These are phyloP conservation scores for Tiliacea aurago DNA, from an alignment of 2,888 invertebrate genomes.

Conservation along the genomic window DNA sequence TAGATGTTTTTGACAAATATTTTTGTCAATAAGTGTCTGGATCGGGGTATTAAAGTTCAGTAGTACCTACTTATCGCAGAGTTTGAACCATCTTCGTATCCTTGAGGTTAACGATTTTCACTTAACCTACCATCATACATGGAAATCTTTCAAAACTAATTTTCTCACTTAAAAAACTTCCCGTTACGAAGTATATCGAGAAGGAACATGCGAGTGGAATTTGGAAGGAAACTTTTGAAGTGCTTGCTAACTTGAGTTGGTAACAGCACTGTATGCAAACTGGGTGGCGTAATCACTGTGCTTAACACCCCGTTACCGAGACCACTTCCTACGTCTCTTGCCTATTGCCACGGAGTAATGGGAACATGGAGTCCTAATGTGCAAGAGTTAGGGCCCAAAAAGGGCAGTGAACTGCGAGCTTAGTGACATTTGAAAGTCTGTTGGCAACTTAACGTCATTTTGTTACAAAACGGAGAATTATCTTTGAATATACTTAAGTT, in stretches of 20 bases:
- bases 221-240: conserved; percentile 55
- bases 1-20: too few relatives aligned
- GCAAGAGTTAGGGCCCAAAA: neutral
- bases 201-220: conserved; percentile 52
- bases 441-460: neutral
- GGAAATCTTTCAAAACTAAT: conserved; percentile 34
- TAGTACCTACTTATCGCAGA: neutral
- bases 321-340: conserved; percentile 66
- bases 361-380: conserved; percentile 6
- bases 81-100: neutral
- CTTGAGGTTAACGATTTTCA: conserved; percentile 13
- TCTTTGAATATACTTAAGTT: neutral
- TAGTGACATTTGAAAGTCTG: neutral
- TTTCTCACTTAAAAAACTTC: conserved; percentile 36
- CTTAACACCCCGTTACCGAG: conserved; percentile 71
- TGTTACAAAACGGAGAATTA: neutral
- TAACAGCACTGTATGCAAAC: conserved; percentile 68
- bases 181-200: conserved; percentile 33
- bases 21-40: neutral
- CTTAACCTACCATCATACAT: neutral
- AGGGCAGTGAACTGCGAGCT: neutral
- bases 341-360: conserved; percentile 25
- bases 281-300: conserved; percentile 69
- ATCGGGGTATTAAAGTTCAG: neutral
- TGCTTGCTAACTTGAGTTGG: conserved; percentile 50